phyloP scores from a whole-genome alignment of 2,888 invertebrate species.

The Scrobipalpa atriplicella region DNA sequence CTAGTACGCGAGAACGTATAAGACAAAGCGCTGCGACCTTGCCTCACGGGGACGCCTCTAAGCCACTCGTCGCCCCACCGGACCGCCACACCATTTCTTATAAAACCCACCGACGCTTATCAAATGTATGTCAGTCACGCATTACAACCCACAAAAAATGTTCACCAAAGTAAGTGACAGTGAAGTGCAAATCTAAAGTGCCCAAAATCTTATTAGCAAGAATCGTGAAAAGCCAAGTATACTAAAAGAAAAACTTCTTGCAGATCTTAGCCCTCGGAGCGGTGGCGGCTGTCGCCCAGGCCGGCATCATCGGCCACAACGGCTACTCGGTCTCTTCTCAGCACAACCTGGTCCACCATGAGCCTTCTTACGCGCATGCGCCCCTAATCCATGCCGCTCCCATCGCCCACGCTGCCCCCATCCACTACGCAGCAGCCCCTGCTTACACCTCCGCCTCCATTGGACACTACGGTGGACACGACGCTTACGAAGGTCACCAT shows the following conservation, averaged over 20 bases:
- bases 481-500: conserved; percentile 39
- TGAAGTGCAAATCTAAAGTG: conserved; percentile 22
- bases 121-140: conserved; percentile 75
- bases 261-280: conserved; percentile 69
- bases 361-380: conserved; percentile 34
- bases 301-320: conserved; percentile 69
- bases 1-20: conserved; percentile 60
- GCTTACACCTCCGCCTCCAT: conserved; percentile 35
- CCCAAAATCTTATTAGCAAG: not conserved
- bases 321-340: conserved; percentile 49
- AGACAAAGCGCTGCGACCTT: conserved; percentile 75
- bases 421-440: conserved; percentile 45
- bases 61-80: conserved; percentile 64
- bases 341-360: conserved; percentile 48
- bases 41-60: conserved; percentile 59
- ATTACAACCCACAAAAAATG: conserved; percentile 72
- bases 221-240: not conserved
- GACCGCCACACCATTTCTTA: conserved; percentile 65
- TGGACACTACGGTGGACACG: conserved; percentile 37
- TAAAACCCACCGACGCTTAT: conserved; percentile 73
- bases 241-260: conserved; percentile 28
- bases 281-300: conserved; percentile 71
- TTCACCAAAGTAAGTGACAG: conserved; percentile 69
- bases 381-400: conserved; percentile 42
- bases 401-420: conserved; percentile 36